Conservation (phyloP, 2,797 vertebrate species). For the Eleutherodactylus coqui region DNA sequence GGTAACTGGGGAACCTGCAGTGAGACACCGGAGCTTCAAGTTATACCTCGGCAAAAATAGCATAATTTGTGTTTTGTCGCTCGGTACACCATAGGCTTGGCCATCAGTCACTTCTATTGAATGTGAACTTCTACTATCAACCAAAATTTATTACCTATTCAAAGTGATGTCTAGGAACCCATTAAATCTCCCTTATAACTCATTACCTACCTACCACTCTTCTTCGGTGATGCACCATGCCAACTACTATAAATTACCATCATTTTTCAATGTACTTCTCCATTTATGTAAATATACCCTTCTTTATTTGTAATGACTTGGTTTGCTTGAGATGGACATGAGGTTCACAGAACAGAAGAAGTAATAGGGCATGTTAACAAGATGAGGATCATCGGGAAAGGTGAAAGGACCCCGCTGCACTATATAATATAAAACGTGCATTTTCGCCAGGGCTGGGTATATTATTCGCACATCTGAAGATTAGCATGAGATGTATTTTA, state of each 20-base stretch:
- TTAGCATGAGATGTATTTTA: slow-evolving; percentile 25
- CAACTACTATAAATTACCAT: not conserved
- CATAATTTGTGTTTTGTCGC: not conserved
- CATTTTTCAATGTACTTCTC: not conserved
- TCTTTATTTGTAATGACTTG: slow-evolving; percentile 1
- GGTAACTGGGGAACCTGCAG: not conserved
- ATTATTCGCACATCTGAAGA: slow-evolving; percentile 39
- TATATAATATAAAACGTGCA: slow-evolving; percentile 10
- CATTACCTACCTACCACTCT: not conserved
- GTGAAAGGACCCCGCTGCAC: slow-evolving; percentile 1
- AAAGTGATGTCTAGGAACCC: not conserved
- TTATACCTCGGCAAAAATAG: not conserved
- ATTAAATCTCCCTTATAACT: not conserved
- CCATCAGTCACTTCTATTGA: not conserved
- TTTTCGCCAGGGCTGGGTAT: slow-evolving; percentile 5
- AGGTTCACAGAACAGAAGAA: not conserved
- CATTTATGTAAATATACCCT: slow-evolving; percentile 24
- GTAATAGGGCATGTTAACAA: slow-evolving; percentile 28
- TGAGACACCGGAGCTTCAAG: not conserved
- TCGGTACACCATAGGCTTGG: not conserved
- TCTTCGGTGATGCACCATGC: not conserved
- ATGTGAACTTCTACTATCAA: not conserved
- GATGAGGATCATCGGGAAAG: not conserved
- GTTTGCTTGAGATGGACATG: slow-evolving; percentile 2
- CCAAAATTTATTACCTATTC: not conserved